These are phyloP conservation scores for Lampropteryx suffumata DNA, from an alignment of 2,888 invertebrate species.

Conservation along the genomic window DNA sequence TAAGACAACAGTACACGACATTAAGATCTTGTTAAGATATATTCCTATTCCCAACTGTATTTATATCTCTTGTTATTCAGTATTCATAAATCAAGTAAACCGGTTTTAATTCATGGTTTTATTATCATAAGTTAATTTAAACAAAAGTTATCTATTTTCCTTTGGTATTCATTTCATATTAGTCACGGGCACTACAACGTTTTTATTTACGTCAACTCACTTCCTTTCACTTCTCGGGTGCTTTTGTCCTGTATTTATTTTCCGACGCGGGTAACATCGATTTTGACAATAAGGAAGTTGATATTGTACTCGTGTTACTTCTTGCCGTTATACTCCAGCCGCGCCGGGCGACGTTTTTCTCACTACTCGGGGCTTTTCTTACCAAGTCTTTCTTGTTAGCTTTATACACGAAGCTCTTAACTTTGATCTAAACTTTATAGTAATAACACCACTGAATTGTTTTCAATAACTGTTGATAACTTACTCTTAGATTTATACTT, in stretches of 20 bases:
- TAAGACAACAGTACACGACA: conserved; percentile 13
- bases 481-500: too few relatives aligned
- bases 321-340: conserved; percentile 24
- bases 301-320: conserved; percentile 32
- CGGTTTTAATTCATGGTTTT: conserved; percentile 15
- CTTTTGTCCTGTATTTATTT: conserved; percentile 36
- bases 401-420: background rate
- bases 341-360: conserved; percentile 23
- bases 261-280: conserved; percentile 32
- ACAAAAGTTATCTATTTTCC: conserved; percentile 8
- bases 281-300: conserved; percentile 32
- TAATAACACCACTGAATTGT: background rate
- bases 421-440: background rate
- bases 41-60: conserved; percentile 5
- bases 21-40: conserved; percentile 16
- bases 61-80: conserved; percentile 1
- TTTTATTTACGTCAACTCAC: conserved; percentile 32
- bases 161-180: conserved; percentile 28
- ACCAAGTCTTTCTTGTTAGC: conserved; percentile 6
- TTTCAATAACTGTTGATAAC: background rate
- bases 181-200: conserved; percentile 27
- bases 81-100: conserved; percentile 17
- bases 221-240: conserved; percentile 29
- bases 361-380: conserved; percentile 14
- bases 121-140: conserved; percentile 12